phyloP scores from a whole-genome alignment of 2,888 invertebrate species.

The Heliconius hortense region DNA sequence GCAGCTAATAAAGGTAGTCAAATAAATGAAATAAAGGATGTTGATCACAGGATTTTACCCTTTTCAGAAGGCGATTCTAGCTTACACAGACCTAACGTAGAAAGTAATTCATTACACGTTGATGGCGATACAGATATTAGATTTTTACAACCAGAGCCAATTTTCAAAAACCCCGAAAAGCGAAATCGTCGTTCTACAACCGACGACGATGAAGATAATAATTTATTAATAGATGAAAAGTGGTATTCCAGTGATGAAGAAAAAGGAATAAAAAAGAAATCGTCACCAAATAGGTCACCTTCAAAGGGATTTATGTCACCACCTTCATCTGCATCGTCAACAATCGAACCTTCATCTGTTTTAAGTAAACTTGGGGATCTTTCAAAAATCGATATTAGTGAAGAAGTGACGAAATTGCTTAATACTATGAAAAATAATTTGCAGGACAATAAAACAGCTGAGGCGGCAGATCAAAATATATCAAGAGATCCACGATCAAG shows the following conservation, averaged over 20 bases:
- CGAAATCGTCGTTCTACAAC: conserved; percentile 76
- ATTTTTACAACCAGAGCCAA: conserved; percentile 73
- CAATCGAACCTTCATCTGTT: conserved; percentile 77
- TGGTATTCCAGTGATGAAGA: conserved; percentile 93
- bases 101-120: conserved; percentile 53
- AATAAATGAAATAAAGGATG: conserved; percentile 68
- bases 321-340: conserved; percentile 71
- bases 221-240: conserved; percentile 82
- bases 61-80: conserved; percentile 64
- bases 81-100: conserved; percentile 49
- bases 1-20: conserved; percentile 55
- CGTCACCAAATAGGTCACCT: conserved; percentile 70
- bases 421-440: conserved; percentile 82
- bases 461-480: conserved; percentile 53
- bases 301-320: conserved; percentile 56
- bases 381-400: conserved; percentile 88
- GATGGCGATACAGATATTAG: conserved; percentile 76
- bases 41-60: conserved; percentile 76
- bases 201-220: conserved; percentile 83
- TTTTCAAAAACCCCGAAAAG: conserved; percentile 74
- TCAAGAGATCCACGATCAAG: conserved; percentile 70
- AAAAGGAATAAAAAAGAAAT: conserved; percentile 74
- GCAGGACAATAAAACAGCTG: conserved; percentile 60
- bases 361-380: conserved; percentile 86
- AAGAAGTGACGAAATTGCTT: conserved; percentile 86